Conservation (phyloP, 2,113 vertebrate species). For the Ondatra zibethicus region DNA sequence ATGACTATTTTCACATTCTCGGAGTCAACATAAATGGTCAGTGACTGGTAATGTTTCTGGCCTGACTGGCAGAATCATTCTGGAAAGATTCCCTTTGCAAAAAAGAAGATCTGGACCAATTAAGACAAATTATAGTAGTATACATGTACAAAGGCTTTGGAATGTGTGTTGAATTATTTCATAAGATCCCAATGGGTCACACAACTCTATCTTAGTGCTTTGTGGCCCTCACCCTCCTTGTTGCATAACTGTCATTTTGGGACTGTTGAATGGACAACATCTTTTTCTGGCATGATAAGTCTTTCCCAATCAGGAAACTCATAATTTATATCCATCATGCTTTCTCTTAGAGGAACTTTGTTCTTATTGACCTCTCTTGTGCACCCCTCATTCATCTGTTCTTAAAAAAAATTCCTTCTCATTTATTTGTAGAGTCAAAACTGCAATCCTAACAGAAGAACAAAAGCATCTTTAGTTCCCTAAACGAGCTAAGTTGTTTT, state of each 20-base stretch:
- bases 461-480: background rate
- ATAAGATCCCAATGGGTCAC: background rate
- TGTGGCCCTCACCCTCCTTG: background rate
- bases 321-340: background rate
- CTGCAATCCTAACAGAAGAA: background rate
- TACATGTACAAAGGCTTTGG: conserved; percentile 28
- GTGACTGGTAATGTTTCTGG: background rate
- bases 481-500: background rate
- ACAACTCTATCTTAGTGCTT: background rate
- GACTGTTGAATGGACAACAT: background rate
- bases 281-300: background rate
- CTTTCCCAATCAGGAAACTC: background rate
- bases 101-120: background rate
- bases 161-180: background rate
- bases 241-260: background rate
- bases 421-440: conserved; percentile 30
- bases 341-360: background rate
- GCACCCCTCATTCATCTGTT: background rate
- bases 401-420: background rate
- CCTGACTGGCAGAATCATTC: background rate
- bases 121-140: background rate
- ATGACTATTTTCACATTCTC: background rate
- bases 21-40: background rate
- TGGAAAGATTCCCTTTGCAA: background rate
- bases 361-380: background rate